A percentile compares a stretch with the other conserved stretches of the same genome.
Conservation (phyloP, 2,888 invertebrate species). For the Sphaerolaimus hirsutus region DNA sequence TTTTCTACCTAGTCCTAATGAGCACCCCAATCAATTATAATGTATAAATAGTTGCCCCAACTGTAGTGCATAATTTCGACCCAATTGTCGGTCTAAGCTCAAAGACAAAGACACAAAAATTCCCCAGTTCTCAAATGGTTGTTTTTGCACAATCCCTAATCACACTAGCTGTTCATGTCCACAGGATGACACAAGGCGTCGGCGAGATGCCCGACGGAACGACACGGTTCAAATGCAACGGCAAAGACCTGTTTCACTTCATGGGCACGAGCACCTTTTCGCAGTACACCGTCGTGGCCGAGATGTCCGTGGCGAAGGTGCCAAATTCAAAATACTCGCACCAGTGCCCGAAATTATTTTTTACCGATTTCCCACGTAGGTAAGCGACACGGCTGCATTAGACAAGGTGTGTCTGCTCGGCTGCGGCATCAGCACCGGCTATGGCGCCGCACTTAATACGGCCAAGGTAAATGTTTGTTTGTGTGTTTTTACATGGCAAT, state of each 20-base stretch:
- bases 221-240: conserved; percentile 46
- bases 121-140: too few species aligned
- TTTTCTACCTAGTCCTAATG: too few species aligned
- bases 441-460: conserved; percentile 73
- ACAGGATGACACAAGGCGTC: conserved; percentile 37
- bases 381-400: conserved; percentile 50
- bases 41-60: too few species aligned
- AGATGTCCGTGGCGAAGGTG: conserved; percentile 81
- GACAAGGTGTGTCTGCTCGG: conserved; percentile 69
- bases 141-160: neutral
- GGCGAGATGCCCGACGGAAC: conserved; percentile 81
- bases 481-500: too few species aligned
- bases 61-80: too few species aligned
- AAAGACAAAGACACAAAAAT: too few species aligned
- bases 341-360: neutral
- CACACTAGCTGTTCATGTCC: neutral
- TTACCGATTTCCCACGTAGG: conserved; percentile 26
- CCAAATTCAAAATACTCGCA: neutral
- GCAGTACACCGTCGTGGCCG: conserved; percentile 75
- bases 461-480: too few species aligned
- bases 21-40: too few species aligned
- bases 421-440: conserved; percentile 80
- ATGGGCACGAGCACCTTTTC: conserved; percentile 80
- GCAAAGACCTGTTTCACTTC: conserved; percentile 55
- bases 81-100: too few species aligned